Percentiles rank a stretch among this genome's conserved stretches.
Evolutionary conservation across 2,113 vertebrate genomes (phyloP).

Genomic region (Prinia subflava): DNA sequence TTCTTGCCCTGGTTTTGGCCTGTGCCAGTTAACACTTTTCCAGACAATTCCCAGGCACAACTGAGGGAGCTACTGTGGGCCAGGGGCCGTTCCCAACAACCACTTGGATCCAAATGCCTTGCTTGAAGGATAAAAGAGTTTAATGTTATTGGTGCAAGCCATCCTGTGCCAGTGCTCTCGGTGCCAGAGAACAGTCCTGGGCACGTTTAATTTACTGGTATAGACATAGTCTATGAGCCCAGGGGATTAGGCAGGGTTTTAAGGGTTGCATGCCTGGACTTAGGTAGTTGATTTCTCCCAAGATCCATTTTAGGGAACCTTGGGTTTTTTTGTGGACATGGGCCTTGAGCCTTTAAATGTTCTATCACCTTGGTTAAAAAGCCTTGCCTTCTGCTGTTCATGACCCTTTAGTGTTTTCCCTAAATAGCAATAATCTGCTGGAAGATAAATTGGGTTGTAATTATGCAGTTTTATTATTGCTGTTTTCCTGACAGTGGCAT

Average conservation of each 20-base stretch:
- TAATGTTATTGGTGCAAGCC: conserved; percentile 25
- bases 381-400: background rate
- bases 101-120: background rate
- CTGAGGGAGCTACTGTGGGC: conserved; percentile 16
- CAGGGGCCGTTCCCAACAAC: background rate
- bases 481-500: background rate
- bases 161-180: background rate
- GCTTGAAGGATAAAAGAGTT: conserved; percentile 37
- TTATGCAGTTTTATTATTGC: background rate
- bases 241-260: conserved; percentile 51
- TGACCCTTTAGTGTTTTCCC: background rate
- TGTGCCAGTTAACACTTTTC: background rate
- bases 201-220: conserved; percentile 49
- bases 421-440: background rate
- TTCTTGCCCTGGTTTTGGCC: background rate
- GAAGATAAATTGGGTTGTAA: background rate
- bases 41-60: conserved; percentile 9
- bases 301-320: background rate
- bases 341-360: background rate
- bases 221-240: conserved; percentile 47
- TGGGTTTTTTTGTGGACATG: background rate
- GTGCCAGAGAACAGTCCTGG: conserved; percentile 62
- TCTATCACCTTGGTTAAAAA: background rate
- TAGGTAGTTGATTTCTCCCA: conserved; percentile 26
- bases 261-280: conserved; percentile 52